A percentile compares a stretch with the other conserved stretches of the same genome.
These are phyloP conservation scores for Polypedilum pembai DNA, from an alignment of 1,140 invertebrate species.

Conservation along the genomic window DNA sequence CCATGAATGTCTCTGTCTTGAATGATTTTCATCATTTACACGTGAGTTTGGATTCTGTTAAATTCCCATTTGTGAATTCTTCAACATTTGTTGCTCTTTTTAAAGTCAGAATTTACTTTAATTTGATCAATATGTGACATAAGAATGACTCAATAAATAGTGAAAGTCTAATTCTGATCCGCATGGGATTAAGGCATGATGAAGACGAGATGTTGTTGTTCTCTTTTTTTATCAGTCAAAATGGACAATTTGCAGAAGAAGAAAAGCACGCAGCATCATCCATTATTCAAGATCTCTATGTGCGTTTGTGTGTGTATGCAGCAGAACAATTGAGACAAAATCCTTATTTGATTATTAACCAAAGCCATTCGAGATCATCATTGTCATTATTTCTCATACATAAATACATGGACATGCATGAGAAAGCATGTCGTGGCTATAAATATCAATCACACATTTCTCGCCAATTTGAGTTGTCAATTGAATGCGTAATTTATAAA, in stretches of 20 bases:
- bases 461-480: background rate
- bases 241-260: background rate
- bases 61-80: no score
- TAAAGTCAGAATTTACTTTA: no score
- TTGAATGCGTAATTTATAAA: background rate
- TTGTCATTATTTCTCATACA: background rate
- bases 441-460: conserved; percentile 2
- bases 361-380: background rate
- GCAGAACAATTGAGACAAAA: background rate
- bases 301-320: background rate
- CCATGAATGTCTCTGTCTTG: no score
- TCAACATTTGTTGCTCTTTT: no score
- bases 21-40: no score
- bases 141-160: no score
- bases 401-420: background rate
- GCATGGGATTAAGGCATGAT: no score
- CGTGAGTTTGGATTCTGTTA: no score
- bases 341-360: conserved; percentile 13
- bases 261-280: background rate
- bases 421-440: background rate
- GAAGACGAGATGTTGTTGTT: no score
- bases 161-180: no score
- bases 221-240: background rate
- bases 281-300: conserved; percentile 8
- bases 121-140: no score